Conservation (phyloP, 2,797 vertebrate species). For the Silurus aristotelis region DNA sequence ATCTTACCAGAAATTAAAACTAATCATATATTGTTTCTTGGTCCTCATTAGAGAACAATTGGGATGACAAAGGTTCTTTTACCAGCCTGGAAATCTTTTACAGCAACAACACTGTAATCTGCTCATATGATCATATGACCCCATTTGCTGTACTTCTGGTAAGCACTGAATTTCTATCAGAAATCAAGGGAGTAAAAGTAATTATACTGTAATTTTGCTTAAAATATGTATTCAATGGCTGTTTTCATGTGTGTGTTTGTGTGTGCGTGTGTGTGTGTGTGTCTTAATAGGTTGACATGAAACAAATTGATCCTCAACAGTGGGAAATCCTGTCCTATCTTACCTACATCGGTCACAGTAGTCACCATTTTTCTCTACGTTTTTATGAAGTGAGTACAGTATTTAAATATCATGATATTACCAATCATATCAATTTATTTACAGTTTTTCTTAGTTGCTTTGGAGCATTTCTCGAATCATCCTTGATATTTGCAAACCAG, state of each 20-base stretch:
- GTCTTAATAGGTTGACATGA: slow-evolving; percentile 19
- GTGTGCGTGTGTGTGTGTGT: slow-evolving; percentile 24
- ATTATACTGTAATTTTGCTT: not conserved
- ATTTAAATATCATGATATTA: not conserved
- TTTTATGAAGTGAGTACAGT: slow-evolving; percentile 54
- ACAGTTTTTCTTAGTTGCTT: too few species aligned
- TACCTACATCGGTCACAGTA: slow-evolving; percentile 69
- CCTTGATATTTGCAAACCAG: too few species aligned
- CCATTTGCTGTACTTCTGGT: slow-evolving; percentile 73
- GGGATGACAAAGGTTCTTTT: not conserved
- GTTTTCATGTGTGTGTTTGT: slow-evolving; percentile 18
- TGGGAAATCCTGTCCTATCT: slow-evolving; percentile 70
- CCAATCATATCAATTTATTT: not conserved
- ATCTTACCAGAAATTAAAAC: not conserved
- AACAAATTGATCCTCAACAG: slow-evolving; percentile 36
- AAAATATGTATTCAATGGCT: not conserved
- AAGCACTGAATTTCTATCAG: slow-evolving; percentile 5
- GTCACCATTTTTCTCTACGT: not conserved
- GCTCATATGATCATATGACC: slow-evolving; percentile 68
- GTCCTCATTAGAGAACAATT: not conserved
- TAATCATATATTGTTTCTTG: not conserved
- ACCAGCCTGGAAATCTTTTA: not conserved
- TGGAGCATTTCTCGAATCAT: too few species aligned
- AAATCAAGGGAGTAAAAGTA: not conserved
- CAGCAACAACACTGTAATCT: slow-evolving; percentile 35